Conservation (phyloP, 2,888 invertebrate genomes). For the Ditylenchus weischeri region DNA sequence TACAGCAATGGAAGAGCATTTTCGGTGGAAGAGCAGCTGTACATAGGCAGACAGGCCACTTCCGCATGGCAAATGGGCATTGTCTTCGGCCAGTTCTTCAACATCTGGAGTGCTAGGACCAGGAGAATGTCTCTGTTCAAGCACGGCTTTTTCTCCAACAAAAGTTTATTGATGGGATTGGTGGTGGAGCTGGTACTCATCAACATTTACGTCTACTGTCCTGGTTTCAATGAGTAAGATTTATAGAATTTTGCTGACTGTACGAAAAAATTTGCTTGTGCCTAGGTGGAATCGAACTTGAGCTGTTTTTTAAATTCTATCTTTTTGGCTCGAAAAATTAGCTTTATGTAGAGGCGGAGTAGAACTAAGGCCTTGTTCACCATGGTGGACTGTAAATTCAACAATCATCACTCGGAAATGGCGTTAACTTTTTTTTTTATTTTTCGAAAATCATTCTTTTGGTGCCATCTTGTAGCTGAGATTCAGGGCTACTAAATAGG, state of each 20-base stretch:
- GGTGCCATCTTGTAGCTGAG: too few relatives aligned
- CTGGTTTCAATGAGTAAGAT: conserved; percentile 20
- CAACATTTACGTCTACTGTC: conserved; percentile 34
- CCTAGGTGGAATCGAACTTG: neutral
- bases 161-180: conserved; percentile 22
- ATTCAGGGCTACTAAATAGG: too few relatives aligned
- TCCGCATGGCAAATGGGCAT: conserved; percentile 44
- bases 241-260: neutral
- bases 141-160: conserved; percentile 36
- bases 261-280: neutral
- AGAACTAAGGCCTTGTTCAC: neutral
- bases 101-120: conserved; percentile 36
- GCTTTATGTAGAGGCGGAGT: neutral
- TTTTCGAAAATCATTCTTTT: too few relatives aligned
- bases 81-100: conserved; percentile 39
- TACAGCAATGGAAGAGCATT: conserved; percentile 29
- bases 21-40: conserved; percentile 29
- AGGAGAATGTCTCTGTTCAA: conserved; percentile 31
- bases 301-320: neutral
- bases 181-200: conserved; percentile 36
- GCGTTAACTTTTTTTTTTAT: too few relatives aligned
- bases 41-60: conserved; percentile 35
- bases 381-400: too few relatives aligned
- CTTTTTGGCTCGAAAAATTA: neutral
- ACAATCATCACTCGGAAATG: too few relatives aligned